These are phyloP conservation scores for Halcyon smyrnensis DNA, from an alignment of 2,797 vertebrate genomes.

Conservation along the genomic window DNA sequence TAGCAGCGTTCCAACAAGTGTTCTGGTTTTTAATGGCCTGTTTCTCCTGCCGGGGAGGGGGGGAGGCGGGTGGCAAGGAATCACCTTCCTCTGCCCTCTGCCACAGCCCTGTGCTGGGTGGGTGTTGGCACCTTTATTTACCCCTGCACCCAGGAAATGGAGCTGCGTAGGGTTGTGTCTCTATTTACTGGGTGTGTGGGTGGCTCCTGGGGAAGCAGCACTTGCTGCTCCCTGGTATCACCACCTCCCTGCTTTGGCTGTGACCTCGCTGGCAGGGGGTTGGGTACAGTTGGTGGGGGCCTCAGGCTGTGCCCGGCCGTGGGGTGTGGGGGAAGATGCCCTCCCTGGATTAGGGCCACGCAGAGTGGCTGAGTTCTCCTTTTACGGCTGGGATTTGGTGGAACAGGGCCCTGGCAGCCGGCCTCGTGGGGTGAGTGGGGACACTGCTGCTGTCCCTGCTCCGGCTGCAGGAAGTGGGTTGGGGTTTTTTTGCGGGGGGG, in stretches of 20 bases:
- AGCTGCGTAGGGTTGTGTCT: background rate
- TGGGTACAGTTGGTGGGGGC: rapidly evolving
- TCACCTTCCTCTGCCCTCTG: conserved; percentile 64
- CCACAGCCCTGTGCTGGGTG: background rate
- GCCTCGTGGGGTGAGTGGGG: background rate
- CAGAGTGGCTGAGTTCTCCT: background rate
- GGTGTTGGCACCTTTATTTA: background rate
- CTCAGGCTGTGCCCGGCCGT: background rate
- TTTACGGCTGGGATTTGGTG: conserved; percentile 29
- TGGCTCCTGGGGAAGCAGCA: background rate
- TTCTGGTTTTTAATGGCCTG: conserved; percentile 59
- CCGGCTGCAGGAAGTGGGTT: background rate
- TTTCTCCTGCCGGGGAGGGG: background rate
- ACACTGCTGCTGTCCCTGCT: background rate
- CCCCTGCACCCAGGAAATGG: background rate
- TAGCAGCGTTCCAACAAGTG: conserved; percentile 36
- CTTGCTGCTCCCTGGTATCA: background rate
- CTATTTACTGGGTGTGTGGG: background rate
- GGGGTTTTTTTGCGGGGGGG: background rate
- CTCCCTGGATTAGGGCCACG: background rate
- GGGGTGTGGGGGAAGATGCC: background rate
- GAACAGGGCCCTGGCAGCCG: background rate
- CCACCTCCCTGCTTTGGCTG: background rate
- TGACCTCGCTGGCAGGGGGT: background rate
- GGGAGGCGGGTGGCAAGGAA: too few relatives aligned